Evolutionary conservation across 2,113 vertebrate species (phyloP).

Genomic region (Corythornis cristatus): DNA sequence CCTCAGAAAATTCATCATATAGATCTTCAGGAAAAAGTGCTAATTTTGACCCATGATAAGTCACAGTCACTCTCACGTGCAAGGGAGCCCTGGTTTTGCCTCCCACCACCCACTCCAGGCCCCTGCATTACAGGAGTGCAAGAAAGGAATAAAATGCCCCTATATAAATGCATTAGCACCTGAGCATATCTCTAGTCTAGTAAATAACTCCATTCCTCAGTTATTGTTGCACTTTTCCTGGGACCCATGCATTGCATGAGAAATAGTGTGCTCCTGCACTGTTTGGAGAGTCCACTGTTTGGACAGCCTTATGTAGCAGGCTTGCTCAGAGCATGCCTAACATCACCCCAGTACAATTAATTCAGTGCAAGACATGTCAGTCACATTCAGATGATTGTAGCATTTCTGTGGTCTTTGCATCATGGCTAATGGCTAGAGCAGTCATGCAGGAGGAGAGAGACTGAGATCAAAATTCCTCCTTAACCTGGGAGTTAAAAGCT

Average conservation of each 20-base stretch:
- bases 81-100: not conserved
- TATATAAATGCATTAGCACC: rapidly evolving
- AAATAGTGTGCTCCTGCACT: not conserved
- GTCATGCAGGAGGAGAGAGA: not conserved
- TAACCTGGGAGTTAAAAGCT: not conserved
- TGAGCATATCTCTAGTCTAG: not conserved
- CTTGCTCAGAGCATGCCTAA: not conserved
- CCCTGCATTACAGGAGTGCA: not conserved
- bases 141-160: not conserved
- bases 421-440: not conserved
- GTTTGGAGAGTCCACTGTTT: not conserved
- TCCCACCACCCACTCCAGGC: not conserved
- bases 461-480: not conserved
- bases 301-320: not conserved
- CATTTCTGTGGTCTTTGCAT: not conserved
- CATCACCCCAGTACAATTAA: not conserved
- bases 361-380: not conserved
- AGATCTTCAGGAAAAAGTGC: not conserved
- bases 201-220: not conserved
- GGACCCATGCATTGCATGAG: too few relatives aligned
- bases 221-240: not conserved
- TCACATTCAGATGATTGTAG: not conserved
- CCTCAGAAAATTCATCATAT: not conserved
- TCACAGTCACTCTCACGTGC: not conserved
- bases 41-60: not conserved